Base-by-base conservation (phyloP, 2,888 invertebrate genomes). In the Lasioglossum calceatum region DNA sequence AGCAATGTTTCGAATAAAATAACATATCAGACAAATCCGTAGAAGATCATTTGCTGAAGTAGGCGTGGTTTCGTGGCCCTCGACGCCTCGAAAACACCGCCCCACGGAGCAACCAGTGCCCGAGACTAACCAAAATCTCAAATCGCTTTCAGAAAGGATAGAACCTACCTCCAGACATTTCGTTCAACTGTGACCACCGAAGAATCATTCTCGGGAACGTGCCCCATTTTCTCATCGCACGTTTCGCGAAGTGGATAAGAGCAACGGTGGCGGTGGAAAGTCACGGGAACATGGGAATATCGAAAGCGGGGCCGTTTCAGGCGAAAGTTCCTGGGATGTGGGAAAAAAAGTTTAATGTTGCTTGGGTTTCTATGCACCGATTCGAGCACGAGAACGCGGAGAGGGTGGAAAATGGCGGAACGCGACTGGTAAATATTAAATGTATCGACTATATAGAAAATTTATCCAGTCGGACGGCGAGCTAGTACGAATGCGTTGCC, bases 171-270 rank as follows among this genome's bases (percentile, higher is more conserved):
- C 4, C 16, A 50, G 44, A 19, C 47, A 32, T 32, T 36, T 19
- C 70, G 44, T 14, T 61, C 76, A 39, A 32, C 67, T 36, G 4
- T 47, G 73, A 8, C 7, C 44, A 32, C 1, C 44, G 77, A 70
- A 39, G 77, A 47, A 16, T 23, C n/a, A 54, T 75, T 84, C 77
- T 72, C 72, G 72, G 78, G 32, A 75, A 50, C 64, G 77, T 73
- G 81, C 47, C 61, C 81, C 73, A 77, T 84, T 84, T 81, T 81
- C 81, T 42, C 77, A 36, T 77, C 77, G 81, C 61, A 32, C 77
- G 64, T 74, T 77, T 81, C 74, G 19, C 27, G 73, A 72, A 80
- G 79, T 75, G 83, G 76, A 75, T 79, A 71, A 79, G 82, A 75
- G 83, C 61, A n/a, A 44, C 10, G 54, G 54, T n/a, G 58, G 47